Conservation (phyloP, 2,113 vertebrate species). For the Holacanthus passer region DNA sequence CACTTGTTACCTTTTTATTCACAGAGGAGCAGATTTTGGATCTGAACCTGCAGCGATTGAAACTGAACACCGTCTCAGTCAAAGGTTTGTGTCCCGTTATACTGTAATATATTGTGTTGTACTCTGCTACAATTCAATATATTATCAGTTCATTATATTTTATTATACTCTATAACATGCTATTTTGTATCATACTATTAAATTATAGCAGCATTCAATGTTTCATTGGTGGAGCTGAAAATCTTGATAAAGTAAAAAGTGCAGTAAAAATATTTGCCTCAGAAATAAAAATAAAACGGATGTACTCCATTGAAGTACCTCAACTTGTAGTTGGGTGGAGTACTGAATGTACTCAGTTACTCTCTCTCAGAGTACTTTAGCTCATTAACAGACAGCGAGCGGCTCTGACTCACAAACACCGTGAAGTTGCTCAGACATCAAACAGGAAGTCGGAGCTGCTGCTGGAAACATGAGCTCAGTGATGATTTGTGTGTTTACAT, state of each 20-base stretch:
- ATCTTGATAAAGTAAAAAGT: too few species aligned
- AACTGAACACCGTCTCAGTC: too few species aligned
- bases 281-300: background rate
- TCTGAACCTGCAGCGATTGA: background rate
- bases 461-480: slow-evolving; percentile 5
- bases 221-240: too few species aligned
- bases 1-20: slow-evolving; percentile 55
- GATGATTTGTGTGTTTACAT: background rate
- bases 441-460: slow-evolving; percentile 23
- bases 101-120: too few species aligned
- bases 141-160: too few species aligned
- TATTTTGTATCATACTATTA: too few species aligned
- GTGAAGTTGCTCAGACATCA: slow-evolving; percentile 10
- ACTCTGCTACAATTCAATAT: too few species aligned
- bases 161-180: too few species aligned
- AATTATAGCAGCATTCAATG: too few species aligned
- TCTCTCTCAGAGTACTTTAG: too few species aligned
- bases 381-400: slow-evolving; percentile 1
- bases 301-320: background rate
- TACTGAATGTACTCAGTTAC: background rate
- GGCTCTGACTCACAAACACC: slow-evolving; percentile 4
- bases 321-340: background rate
- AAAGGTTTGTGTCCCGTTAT: too few species aligned
- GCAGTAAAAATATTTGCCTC: too few species aligned
- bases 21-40: slow-evolving; percentile 10